A percentile compares a stretch with the other conserved stretches of the same genome.
phyloP scores from a whole-genome alignment of 2,113 vertebrate genomes.

The Oreochromis niloticus region DNA sequence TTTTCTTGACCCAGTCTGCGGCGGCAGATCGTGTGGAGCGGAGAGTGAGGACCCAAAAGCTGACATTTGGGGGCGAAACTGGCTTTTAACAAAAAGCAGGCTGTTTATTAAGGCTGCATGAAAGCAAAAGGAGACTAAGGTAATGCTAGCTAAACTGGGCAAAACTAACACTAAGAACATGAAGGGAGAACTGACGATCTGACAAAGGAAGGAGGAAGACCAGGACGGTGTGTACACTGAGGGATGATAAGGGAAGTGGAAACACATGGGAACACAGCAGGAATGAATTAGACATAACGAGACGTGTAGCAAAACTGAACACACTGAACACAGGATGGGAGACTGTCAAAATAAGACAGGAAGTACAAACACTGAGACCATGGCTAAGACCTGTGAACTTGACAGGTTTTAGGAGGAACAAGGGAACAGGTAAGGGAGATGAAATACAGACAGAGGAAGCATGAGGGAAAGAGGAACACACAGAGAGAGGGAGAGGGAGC shows the following conservation, averaged over 20 bases:
- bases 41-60: background rate
- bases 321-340: background rate
- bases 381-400: background rate
- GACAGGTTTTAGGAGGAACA: background rate
- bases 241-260: background rate
- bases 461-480: background rate
- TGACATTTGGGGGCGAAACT: background rate
- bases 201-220: background rate
- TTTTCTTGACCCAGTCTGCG: background rate
- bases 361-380: background rate
- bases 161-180: background rate
- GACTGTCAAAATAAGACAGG: background rate
- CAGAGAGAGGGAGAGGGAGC: background rate
- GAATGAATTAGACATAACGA: background rate
- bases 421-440: background rate
- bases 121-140: background rate
- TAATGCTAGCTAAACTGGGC: background rate
- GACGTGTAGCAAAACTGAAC: background rate
- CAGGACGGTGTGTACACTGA: background rate
- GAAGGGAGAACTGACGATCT: background rate
- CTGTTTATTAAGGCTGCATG: background rate
- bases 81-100: background rate
- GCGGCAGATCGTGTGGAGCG: rapidly evolving
- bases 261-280: background rate
- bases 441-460: background rate